Percentiles rank a stretch among this genome's conserved stretches.
Conservation (phyloP, 2,888 invertebrate genomes). For the Bembecia ichneumoniformis region DNA sequence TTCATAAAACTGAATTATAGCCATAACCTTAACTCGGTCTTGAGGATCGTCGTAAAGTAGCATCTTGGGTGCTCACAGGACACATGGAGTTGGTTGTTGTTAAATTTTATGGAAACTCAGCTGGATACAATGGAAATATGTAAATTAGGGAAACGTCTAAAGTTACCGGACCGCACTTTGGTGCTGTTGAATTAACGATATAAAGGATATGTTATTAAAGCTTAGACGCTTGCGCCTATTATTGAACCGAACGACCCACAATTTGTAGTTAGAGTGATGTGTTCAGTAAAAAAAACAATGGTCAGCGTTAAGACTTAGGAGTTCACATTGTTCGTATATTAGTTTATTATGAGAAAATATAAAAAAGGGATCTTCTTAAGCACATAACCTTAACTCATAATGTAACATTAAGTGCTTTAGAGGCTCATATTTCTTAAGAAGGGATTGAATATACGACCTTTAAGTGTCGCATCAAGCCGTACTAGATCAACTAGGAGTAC, state of each 20-base stretch:
- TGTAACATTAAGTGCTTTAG: too few species aligned
- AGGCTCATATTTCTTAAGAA: too few species aligned
- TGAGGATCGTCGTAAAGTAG: conserved; percentile 62
- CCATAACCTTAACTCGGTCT: conserved; percentile 63
- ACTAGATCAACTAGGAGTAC: too few species aligned
- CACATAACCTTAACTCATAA: too few species aligned
- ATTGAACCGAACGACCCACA: not conserved
- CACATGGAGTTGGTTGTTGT: conserved; percentile 56
- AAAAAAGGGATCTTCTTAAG: too few species aligned
- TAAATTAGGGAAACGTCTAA: conserved; percentile 45
- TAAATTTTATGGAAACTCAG: conserved; percentile 63
- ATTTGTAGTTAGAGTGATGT: not conserved
- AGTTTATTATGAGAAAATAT: too few species aligned
- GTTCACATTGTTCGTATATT: too few species aligned
- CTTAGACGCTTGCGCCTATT: too few species aligned
- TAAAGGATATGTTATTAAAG: not conserved
- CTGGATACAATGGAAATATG: conserved; percentile 58
- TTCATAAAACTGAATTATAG: conserved; percentile 70
- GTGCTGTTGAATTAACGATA: conserved; percentile 23
- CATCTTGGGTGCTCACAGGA: conserved; percentile 58
- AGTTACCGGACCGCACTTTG: conserved; percentile 23
- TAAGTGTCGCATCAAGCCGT: too few species aligned
- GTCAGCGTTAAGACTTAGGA: too few species aligned
- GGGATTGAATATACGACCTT: too few species aligned
- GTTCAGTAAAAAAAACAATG: too few species aligned